A percentile compares a stretch with the other conserved stretches of the same genome.
Evolutionary conservation across 2,113 vertebrate species (phyloP).

Genomic region (Sturnus vulgaris): DNA sequence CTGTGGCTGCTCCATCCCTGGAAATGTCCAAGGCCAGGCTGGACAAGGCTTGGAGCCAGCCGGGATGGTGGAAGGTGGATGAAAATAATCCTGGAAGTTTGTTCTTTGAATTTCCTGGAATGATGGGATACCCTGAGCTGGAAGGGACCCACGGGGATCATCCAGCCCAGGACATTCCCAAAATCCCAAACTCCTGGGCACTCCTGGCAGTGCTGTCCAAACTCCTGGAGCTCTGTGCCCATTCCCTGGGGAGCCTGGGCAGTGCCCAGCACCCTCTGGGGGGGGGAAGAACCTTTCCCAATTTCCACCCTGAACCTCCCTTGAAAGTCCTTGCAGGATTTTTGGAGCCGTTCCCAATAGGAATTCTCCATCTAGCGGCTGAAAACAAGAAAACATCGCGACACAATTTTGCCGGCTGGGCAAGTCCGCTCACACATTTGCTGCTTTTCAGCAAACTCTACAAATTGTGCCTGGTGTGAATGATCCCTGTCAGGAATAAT

Average conservation of each 20-base stretch:
- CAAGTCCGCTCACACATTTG: background rate
- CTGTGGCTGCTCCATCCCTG: background rate
- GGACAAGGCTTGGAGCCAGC: background rate
- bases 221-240: background rate
- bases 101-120: background rate
- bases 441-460: background rate
- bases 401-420: background rate
- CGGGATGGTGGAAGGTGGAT: accelerated
- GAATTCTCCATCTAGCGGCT: conserved; percentile 2
- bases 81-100: background rate
- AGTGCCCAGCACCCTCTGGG: background rate
- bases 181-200: background rate
- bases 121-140: background rate
- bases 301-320: accelerated
- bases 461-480: background rate
- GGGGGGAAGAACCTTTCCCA: background rate
- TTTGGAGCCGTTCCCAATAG: background rate
- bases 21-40: background rate
- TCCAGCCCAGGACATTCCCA: background rate
- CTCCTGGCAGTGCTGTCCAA: accelerated
- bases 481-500: background rate
- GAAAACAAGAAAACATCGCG: background rate
- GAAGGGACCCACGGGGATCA: background rate
- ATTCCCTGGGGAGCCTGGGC: background rate
- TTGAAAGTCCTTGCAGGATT: background rate